Percentiles rank a stretch among this genome's conserved stretches.
Conservation (phyloP, 2,888 invertebrate genomes). For the Ctena decussata region DNA sequence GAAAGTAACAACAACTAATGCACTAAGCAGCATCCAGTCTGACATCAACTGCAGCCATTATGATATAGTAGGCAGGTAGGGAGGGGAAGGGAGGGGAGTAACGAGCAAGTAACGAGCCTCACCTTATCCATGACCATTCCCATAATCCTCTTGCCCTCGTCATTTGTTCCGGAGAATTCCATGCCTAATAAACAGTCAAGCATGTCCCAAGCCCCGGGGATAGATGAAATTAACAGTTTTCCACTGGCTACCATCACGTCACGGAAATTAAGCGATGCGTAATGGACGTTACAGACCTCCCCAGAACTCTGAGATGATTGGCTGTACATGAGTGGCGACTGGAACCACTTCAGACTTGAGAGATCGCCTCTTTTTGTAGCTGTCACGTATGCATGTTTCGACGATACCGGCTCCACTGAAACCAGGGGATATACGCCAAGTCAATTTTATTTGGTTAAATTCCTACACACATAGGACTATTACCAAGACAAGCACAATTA, state of each 20-base stretch:
- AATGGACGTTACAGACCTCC: not conserved
- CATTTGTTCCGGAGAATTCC: conserved; percentile 95
- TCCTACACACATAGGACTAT: too few species aligned
- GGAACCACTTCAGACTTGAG: not conserved
- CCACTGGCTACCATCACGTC: conserved; percentile 98
- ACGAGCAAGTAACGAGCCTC: too few species aligned
- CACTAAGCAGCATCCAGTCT: too few species aligned
- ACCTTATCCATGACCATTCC: conserved; percentile 85
- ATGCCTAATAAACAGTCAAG: conserved; percentile 97
- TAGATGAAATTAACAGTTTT: conserved; percentile 97
- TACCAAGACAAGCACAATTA: too few species aligned
- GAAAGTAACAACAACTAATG: too few species aligned
- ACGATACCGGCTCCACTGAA: not conserved
- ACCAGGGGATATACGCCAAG: too few species aligned
- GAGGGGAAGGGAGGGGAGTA: too few species aligned
- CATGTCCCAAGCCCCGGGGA: conserved; percentile 89
- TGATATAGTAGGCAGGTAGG: too few species aligned
- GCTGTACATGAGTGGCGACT: conserved; percentile 89
- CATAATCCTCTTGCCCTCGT: conserved; percentile 86
- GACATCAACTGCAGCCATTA: too few species aligned
- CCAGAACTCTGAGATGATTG: not conserved
- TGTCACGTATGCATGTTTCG: not conserved
- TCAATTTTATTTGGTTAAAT: too few species aligned
- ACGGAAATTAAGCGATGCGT: conserved; percentile 88
- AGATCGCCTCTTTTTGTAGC: not conserved